These are phyloP conservation scores for Rhizomys pruinosus DNA, from an alignment of 2,113 vertebrate species.

Conservation along the genomic window DNA sequence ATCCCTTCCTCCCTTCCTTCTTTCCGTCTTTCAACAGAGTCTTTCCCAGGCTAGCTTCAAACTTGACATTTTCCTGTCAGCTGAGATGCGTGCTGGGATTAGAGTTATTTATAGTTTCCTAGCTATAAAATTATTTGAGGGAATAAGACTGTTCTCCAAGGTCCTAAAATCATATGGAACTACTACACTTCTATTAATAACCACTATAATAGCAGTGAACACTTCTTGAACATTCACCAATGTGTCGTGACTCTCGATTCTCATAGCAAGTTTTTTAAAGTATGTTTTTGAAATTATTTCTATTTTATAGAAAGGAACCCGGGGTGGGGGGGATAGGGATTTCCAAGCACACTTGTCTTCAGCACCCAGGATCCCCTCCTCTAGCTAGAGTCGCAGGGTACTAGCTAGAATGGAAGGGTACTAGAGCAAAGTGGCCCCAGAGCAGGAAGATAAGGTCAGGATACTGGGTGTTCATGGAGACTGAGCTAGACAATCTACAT, in stretches of 20 bases:
- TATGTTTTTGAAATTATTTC: not conserved
- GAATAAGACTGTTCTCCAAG: conserved; percentile 8
- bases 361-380: not conserved
- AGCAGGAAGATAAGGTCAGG: not conserved
- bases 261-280: not conserved
- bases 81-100: not conserved
- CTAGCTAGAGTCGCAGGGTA: not conserved
- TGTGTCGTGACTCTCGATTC: not conserved
- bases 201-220: not conserved
- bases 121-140: not conserved
- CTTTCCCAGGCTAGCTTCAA: not conserved
- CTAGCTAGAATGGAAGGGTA: not conserved
- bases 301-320: not conserved
- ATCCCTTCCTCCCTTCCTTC: not conserved
- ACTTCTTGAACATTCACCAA: not conserved
- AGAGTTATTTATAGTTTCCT: not conserved
- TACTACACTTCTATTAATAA: not conserved
- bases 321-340: not conserved
- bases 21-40: not conserved
- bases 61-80: not conserved
- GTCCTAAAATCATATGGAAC: conserved; percentile 2
- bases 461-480: not conserved
- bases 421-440: not conserved
- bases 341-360: not conserved
- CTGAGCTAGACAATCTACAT: not conserved